phyloP scores from a whole-genome alignment of 2,797 vertebrate species.

The Pyrocephalus nanus region DNA sequence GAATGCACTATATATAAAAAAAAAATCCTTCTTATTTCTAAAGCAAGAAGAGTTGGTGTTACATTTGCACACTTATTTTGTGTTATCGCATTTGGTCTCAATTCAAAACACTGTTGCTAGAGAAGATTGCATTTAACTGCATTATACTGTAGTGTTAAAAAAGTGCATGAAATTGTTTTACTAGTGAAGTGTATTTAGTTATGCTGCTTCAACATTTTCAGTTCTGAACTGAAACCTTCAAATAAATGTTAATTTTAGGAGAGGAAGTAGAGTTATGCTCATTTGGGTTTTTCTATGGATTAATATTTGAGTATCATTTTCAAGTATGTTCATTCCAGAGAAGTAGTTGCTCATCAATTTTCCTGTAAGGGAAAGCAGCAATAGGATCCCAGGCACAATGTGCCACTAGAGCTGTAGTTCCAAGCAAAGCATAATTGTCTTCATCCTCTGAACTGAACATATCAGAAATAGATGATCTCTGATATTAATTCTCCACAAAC shows the following conservation, averaged over 20 bases:
- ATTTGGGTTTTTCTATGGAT: neutral
- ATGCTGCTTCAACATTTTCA: neutral
- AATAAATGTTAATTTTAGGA: neutral
- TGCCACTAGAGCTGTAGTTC: neutral
- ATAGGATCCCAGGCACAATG: neutral
- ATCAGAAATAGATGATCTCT: neutral
- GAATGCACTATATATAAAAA: neutral
- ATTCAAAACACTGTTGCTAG: neutral
- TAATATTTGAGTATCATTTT: neutral
- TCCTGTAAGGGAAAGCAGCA: neutral
- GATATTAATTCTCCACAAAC: neutral
- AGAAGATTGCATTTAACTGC: neutral
- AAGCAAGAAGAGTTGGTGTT: neutral
- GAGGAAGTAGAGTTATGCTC: neutral
- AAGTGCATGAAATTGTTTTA: neutral
- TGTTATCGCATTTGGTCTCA: neutral
- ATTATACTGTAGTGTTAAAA: neutral
- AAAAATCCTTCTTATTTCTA: neutral
- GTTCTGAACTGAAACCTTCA: slow-evolving; percentile 2
- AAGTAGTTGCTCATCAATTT: neutral
- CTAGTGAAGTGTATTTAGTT: neutral
- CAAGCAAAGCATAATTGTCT: neutral
- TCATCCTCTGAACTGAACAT: neutral
- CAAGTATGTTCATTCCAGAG: neutral
- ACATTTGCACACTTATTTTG: neutral